Evolutionary conservation across 53 echinoderm and acorn worm genomes (phyloP).

Genomic region (Echinometra lucunter): DNA sequence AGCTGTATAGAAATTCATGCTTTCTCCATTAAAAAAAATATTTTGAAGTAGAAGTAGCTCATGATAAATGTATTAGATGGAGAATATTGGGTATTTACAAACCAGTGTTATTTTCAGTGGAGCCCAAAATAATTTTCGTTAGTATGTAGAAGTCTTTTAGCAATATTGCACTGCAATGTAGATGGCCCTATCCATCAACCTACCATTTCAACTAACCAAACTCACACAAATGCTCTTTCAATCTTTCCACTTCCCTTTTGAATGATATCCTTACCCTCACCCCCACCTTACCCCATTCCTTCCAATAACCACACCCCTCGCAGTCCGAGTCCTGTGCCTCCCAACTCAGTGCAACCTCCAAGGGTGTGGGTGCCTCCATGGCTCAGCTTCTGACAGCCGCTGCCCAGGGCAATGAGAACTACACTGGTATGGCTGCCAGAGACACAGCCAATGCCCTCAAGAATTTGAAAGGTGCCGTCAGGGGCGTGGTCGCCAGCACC

Average conservation of each 20-base stretch:
- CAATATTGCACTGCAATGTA: neutral
- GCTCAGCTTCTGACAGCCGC: constrained; percentile 96
- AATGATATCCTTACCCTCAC: constrained; percentile 17
- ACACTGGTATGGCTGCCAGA: constrained; percentile 95
- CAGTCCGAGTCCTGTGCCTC: constrained; percentile 83
- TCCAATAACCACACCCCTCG: neutral
- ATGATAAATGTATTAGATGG: neutral
- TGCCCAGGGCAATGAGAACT: constrained; percentile 95
- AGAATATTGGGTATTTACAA: neutral
- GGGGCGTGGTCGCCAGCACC: constrained; percentile 91
- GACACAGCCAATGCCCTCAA: constrained; percentile 94
- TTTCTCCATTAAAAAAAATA: neutral
- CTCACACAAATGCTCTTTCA: constrained; percentile 29
- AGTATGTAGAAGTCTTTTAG: neutral
- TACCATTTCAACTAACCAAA: constrained; percentile 44
- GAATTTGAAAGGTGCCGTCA: constrained; percentile 85
- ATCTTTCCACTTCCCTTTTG: constrained; percentile 45
- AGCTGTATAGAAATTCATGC: neutral
- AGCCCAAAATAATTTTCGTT: neutral
- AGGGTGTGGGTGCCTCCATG: constrained; percentile 97
- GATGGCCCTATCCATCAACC: constrained; percentile 31
- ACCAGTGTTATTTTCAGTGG: neutral
- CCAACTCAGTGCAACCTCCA: constrained; percentile 92
- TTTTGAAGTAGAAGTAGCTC: neutral
- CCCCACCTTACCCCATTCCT: neutral